phyloP scores from a whole-genome alignment of 2,113 vertebrate species.

The Recurvirostra avosetta region DNA sequence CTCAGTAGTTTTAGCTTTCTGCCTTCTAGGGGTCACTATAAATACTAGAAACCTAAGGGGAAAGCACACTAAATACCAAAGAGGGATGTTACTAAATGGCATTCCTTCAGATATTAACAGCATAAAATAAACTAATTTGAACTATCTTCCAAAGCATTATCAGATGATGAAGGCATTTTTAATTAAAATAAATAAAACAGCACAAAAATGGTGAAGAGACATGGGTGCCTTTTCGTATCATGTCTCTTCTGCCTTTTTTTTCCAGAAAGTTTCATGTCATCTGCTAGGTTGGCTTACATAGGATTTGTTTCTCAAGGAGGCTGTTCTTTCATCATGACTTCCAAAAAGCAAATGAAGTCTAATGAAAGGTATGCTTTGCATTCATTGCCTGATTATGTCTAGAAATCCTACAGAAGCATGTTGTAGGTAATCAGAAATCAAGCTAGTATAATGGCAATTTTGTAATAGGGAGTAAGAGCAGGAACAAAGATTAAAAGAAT shows the following conservation, averaged over 20 bases:
- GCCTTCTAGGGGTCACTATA: background rate
- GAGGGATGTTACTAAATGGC: background rate
- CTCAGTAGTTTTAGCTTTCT: background rate
- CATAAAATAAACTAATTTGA: background rate
- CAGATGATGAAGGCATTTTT: background rate
- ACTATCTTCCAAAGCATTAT: background rate
- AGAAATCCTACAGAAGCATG: background rate
- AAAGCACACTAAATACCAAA: background rate
- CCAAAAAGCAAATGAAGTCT: background rate
- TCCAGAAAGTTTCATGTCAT: background rate
- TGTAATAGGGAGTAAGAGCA: background rate
- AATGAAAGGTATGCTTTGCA: background rate
- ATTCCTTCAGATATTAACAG: background rate
- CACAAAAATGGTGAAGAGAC: background rate
- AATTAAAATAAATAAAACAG: background rate
- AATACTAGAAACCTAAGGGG: background rate
- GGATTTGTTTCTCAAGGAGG: background rate
- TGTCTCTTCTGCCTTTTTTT: background rate
- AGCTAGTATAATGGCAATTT: background rate
- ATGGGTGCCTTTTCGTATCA: background rate
- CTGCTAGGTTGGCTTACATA: background rate
- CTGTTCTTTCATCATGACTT: background rate
- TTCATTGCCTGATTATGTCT: background rate
- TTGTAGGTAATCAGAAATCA: slow-evolving; percentile 9
- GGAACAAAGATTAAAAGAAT: slow-evolving; percentile 32